These are phyloP conservation scores for Catharus minimus DNA, from an alignment of 2,113 vertebrate genomes.

Conservation along the genomic window DNA sequence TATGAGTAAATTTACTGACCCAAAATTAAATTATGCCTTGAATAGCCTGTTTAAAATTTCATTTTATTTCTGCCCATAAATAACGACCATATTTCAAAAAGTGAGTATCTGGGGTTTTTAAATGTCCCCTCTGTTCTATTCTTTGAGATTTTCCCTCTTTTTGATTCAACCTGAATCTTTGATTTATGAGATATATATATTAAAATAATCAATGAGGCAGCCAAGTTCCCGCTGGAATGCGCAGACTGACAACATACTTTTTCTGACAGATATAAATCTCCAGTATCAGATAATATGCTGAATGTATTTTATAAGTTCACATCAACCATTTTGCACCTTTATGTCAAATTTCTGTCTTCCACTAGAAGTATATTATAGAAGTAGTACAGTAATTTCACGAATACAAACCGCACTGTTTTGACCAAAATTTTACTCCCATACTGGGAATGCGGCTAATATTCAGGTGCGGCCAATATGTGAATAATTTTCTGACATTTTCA, in stretches of 20 bases:
- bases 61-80: background rate
- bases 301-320: background rate
- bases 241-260: background rate
- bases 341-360: background rate
- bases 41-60: background rate
- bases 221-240: background rate
- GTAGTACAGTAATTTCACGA: background rate
- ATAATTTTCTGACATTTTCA: no score
- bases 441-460: no score
- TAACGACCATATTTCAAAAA: background rate
- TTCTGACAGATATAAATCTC: slow-evolving; percentile 5
- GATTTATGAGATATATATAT: slow-evolving; percentile 5
- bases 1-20: background rate
- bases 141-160: background rate
- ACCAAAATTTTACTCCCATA: no score
- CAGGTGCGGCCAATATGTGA: no score
- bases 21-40: slow-evolving; percentile 10
- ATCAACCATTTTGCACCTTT: background rate
- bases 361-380: background rate
- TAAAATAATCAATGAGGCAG: background rate
- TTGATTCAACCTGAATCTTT: background rate
- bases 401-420: no score
- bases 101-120: background rate
- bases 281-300: background rate
- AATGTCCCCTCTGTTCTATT: background rate